Base-by-base conservation (phyloP, 2,113 vertebrate genomes). In the Colinus virginianus region DNA sequence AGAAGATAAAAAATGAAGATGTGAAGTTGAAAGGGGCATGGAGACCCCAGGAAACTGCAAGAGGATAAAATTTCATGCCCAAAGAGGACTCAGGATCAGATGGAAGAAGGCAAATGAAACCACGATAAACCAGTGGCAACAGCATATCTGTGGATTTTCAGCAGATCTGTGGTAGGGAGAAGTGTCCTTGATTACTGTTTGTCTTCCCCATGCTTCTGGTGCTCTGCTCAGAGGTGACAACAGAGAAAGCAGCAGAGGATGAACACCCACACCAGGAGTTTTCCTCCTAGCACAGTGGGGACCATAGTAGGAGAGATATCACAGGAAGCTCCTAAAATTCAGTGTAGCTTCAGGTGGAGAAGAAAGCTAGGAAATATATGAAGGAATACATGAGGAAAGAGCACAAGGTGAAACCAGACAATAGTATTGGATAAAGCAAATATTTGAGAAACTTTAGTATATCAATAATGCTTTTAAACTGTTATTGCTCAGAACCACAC, bases 251-350 rank as follows among this genome's bases (percentile, higher is more conserved):
- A 55, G 28, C 15, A 88, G 25, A 66, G 13, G 5, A 48, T 72
- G 43, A 32, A 87, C 26, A 32, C 4, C 4, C 20, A 46, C 11
- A 18, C 7, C 25, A 21, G 56, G 62, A 79, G 6, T n/a, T 69
- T 42, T 64, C 13, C 17, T 69, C 32, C 21, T 1, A 0, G 17
- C 2, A 11, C 5, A 7, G 14, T 0, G 2, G 6, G 18, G 4
- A 19, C 7, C 13, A 21, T 3, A 49, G 15, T 15, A 53, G 30
- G 22, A 61, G 21, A 59, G 9, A 72, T 16, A 8, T 23, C 21
- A n/a, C 14, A 2, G 30, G 53, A 21, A 42, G 28, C 32, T 66
- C 55, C 8, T 43, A 0, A 9, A 7, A 28, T 20, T 77, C 55
- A 40, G 19, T 55, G 51, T 7, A 77, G 13, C 5, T 12, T 67